Evolutionary conservation across 2,888 invertebrate genomes (phyloP), one percentile per base, ranked within the genome.

Genomic region (Hecatera dysodea): DNA sequence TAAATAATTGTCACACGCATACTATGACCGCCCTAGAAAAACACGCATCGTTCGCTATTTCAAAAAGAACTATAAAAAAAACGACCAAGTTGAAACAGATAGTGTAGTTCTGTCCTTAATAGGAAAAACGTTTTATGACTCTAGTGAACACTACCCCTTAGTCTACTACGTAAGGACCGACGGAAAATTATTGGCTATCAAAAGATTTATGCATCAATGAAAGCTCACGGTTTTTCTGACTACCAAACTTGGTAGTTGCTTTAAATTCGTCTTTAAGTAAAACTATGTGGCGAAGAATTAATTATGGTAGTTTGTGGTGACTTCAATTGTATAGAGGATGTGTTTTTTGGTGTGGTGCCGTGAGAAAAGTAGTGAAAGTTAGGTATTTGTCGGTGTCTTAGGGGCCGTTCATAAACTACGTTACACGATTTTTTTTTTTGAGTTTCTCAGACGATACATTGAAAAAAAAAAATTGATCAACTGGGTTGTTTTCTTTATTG

Each of bases 161-260:
- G 39, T 50, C 19, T 22, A 44, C 52, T 53, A 67, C 57, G n/a
- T 61, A 36, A 24, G 46, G 19, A 27, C 62, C 33, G 36, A 48
- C 66, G 66, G 73, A 52, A 82, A 78, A 78, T 78, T 78, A 82
- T 82, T 68, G 50, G 57, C 56, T 67, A 65, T 72, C 59, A 61
- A n/a, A 64, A 50, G 53, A 82, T 82, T 74, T 64, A 78, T 67
- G 59, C 46, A 61, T 24, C 65, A 67, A 78, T 62, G 67, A 68
- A 78, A 71, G 78, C 72, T 55, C 53, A 60, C 6, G 5, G 46
- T 67, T 79, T 77, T 81, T 66, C 53, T 65, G 53, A 42, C n/a
- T 11, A 53, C 19, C 42, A 44, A 50, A 57, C 63, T 29, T 42
- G 48, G 46, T 56, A 57, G 12, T 67, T 9, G 55, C 7, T 48